Percentiles rank a stretch among this genome's conserved stretches.
Evolutionary conservation across 1,140 invertebrate species (phyloP).

Genomic region (Pollicipes pollicipes): DNA sequence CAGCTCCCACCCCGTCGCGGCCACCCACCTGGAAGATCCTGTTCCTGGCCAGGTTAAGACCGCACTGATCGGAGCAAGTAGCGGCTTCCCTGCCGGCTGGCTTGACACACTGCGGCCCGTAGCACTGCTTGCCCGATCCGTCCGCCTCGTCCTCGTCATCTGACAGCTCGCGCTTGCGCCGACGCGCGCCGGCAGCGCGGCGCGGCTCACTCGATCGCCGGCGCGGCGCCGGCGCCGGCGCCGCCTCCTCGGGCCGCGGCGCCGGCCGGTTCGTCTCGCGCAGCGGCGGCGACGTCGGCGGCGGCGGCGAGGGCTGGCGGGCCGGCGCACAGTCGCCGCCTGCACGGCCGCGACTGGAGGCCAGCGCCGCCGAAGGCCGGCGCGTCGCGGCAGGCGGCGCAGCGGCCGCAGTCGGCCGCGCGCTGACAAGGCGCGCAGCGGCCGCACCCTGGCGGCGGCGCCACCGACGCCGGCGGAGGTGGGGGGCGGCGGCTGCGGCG

Average conservation of each 20-base stretch:
- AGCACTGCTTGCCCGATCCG: conserved; percentile 46
- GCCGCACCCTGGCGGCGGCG: neutral
- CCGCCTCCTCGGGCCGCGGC: neutral
- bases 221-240: too few relatives aligned
- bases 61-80: conserved; percentile 91
- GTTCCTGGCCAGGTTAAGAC: conserved; percentile 70
- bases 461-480: neutral
- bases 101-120: conserved; percentile 67
- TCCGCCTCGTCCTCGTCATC: neutral
- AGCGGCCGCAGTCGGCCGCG: neutral
- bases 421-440: neutral
- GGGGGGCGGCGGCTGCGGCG: neutral
- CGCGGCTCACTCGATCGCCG: neutral
- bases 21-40: conserved; percentile 54
- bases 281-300: neutral
- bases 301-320: too few relatives aligned
- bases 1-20: too few relatives aligned
- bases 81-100: conserved; percentile 67
- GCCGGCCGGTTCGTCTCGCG: neutral
- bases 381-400: neutral
- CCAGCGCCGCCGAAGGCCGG: too few relatives aligned
- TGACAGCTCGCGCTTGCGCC: neutral
- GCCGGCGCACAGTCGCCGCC: neutral
- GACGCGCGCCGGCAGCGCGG: too few relatives aligned
- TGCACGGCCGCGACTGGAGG: conserved; percentile 1